A percentile compares a stretch with the other conserved stretches of the same genome.
phyloP scores from a whole-genome alignment of 2,797 vertebrate genomes.

The Acanthurus lineatus region DNA sequence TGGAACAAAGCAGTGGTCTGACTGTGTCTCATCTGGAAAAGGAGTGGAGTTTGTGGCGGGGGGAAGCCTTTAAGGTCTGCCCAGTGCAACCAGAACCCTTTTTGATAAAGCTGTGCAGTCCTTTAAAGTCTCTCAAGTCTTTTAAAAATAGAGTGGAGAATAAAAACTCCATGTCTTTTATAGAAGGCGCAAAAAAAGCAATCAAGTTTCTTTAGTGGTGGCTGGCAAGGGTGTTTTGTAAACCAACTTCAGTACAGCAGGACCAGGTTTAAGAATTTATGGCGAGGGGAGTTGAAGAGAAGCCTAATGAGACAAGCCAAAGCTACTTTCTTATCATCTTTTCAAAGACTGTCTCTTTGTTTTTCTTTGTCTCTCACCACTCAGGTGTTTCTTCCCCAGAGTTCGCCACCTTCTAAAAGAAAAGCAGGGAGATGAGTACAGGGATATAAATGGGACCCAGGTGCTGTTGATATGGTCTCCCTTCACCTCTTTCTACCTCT shows the following conservation, averaged over 20 bases:
- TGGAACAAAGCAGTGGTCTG: conserved; percentile 36
- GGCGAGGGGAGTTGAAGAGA: conserved; percentile 10
- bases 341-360: not conserved
- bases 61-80: conserved; percentile 29
- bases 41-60: conserved; percentile 5
- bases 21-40: conserved; percentile 14
- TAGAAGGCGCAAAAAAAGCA: conserved; percentile 41
- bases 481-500: conserved; percentile 21
- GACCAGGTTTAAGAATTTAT: conserved; percentile 20
- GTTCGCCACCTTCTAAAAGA: conserved; percentile 15
- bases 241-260: conserved; percentile 3
- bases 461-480: conserved; percentile 9
- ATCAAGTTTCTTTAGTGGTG: conserved; percentile 27
- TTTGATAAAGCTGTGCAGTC: conserved; percentile 26
- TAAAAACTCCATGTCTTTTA: conserved; percentile 37
- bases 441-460: conserved; percentile 15
- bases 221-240: not conserved
- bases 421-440: not conserved
- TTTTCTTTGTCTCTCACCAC: conserved; percentile 3
- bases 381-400: not conserved
- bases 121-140: conserved; percentile 36
- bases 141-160: conserved; percentile 23
- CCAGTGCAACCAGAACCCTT: conserved; percentile 20
- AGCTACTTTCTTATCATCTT: conserved; percentile 19
- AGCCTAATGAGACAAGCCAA: conserved; percentile 42